Percentiles rank a stretch among this genome's conserved stretches.
Evolutionary conservation across 2,113 vertebrate genomes (phyloP).

Genomic region (Neolamprologus longior): DNA sequence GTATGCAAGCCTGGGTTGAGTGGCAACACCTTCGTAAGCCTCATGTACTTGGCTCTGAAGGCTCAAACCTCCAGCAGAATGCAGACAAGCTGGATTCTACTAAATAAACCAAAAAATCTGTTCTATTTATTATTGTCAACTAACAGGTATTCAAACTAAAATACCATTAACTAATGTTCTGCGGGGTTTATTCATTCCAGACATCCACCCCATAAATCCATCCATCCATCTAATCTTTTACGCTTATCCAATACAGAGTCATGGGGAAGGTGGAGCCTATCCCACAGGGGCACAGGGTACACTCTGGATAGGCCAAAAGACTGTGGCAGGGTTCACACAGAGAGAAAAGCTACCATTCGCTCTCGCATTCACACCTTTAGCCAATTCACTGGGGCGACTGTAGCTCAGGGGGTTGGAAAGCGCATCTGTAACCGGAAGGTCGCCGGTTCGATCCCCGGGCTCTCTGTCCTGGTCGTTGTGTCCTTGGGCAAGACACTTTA

Average conservation of each 20-base stretch:
- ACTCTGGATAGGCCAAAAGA: not conserved
- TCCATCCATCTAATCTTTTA: not conserved
- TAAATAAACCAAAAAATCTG: rapidly evolving
- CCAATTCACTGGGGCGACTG: not conserved
- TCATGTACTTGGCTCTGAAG: not conserved
- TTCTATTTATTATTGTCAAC: not conserved
- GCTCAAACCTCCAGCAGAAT: not conserved
- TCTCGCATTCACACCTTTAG: not conserved
- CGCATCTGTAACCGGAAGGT: too few species aligned
- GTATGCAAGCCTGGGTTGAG: not conserved
- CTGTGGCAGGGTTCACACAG: not conserved
- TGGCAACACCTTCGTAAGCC: not conserved
- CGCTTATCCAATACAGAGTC: not conserved
- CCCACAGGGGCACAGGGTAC: not conserved
- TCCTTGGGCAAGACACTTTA: too few species aligned
- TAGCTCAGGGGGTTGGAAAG: too few species aligned
- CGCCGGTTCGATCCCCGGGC: rapidly evolving
- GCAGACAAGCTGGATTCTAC: not conserved
- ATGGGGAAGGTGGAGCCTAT: not conserved
- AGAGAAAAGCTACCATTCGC: not conserved
- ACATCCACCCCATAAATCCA: not conserved
- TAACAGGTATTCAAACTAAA: not conserved
- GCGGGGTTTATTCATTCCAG: not conserved
- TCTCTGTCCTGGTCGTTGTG: too few species aligned
- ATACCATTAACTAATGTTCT: not conserved